These are phyloP conservation scores for Hydropotes inermis DNA, from an alignment of 2,113 vertebrate species.

Conservation along the genomic window DNA sequence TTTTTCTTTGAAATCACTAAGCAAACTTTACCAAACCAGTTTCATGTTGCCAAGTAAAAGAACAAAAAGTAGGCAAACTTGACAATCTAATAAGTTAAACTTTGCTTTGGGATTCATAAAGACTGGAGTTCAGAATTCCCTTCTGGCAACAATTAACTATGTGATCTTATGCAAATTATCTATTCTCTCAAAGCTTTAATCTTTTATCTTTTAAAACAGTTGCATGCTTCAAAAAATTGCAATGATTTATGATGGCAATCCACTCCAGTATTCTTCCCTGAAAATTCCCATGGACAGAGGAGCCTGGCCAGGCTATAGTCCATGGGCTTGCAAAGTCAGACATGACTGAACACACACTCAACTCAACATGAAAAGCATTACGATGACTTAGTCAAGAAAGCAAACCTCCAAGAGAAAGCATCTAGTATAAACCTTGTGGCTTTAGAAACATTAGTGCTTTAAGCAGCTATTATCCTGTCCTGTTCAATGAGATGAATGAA, in stretches of 20 bases:
- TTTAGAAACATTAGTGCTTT: background rate
- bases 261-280: background rate
- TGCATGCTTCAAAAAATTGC: background rate
- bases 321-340: background rate
- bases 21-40: background rate
- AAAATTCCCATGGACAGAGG: background rate
- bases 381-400: background rate
- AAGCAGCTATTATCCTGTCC: background rate
- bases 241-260: background rate
- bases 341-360: background rate
- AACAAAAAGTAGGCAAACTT: background rate
- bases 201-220: background rate
- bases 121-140: background rate
- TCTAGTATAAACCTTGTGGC: background rate
- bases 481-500: background rate
- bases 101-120: background rate
- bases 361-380: background rate
- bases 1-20: slow-evolving; percentile 50
- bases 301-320: background rate
- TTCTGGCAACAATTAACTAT: background rate
- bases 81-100: background rate
- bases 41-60: background rate
- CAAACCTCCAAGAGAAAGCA: background rate
- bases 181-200: background rate
- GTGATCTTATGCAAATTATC: background rate